Evolutionary conservation across 2,888 invertebrate species (phyloP), one percentile per base, ranked within the genome.

Genomic region (Caenorhabditis sp.): DNA sequence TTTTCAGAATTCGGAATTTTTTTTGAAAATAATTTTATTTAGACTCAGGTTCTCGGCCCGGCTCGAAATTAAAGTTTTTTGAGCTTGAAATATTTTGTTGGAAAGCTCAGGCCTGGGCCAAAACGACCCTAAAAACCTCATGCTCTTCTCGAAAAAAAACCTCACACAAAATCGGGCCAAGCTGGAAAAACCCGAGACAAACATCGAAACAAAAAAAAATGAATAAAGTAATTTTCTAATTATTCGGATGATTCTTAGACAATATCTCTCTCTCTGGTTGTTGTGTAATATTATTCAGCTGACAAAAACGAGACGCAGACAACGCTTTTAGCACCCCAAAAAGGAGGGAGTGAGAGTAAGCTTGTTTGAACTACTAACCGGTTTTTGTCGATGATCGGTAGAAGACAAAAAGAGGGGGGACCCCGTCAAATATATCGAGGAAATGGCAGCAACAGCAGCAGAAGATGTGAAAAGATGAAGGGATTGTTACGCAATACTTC

Each of bases 311-410:
- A 43, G 43, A 43, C 43, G 43, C 43, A 43, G 43, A 43, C 43
- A 17, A 17, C 14, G 17, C 43, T 3, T 17, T 17, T 43, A 43
- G 53, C 36, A n/a, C 37, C 23, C 58, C 58, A 62, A 49, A 14
- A 3, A 4, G 4, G 61, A 53, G 62, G 54, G 65, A 70, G 70
- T 70, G 70, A 70, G 70, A 70, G 70, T 70, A 66, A 66, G 70
- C 70, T 70, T 70, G 70, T 70, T 70, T 70, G 70, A 70, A 70
- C 70, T 70, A 70, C 69, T 62, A 70, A 70, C 70, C 70, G 70
- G 70, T 70, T 62, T 62, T 66, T 66, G n/a, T n/a, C n/a, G n/a
- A n/a, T n/a, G n/a, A n/a, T n/a, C n/a, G n/a, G 58, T 58, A 21
- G 12, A 26, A 62, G 31, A 61, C 31, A 14, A 54, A 50, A 24